A percentile compares a stretch with the other conserved stretches of the same genome.
Evolutionary conservation across 2,888 invertebrate genomes (phyloP).

Genomic region (Pyrrhosoma nymphula): DNA sequence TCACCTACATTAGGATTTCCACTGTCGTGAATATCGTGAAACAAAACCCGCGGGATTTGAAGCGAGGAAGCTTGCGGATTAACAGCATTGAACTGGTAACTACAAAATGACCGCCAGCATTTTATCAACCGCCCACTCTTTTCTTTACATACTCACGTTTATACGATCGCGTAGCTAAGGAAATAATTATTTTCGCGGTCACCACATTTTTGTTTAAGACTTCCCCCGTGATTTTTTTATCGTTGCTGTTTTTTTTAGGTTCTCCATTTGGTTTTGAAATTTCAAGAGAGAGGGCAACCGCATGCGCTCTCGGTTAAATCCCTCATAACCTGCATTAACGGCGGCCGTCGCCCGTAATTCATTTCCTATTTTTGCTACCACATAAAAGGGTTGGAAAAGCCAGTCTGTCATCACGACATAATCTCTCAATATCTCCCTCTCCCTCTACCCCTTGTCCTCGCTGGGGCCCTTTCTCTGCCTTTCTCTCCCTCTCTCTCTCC

Average conservation of each 20-base stretch:
- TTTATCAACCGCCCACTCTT: not conserved
- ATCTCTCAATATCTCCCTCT: constrained; percentile 14
- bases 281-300: not conserved
- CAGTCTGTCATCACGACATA: constrained; percentile 26
- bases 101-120: not conserved
- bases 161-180: not conserved
- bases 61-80: not conserved
- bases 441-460: not conserved
- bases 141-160: not conserved
- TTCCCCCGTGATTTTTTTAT: not conserved
- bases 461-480: not conserved
- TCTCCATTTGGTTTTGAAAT: not conserved
- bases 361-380: constrained; percentile 29
- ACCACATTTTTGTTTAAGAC: not conserved
- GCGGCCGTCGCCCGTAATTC: not conserved
- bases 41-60: not conserved
- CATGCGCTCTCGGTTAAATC: not conserved
- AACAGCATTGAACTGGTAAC: not conserved
- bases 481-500: not conserved
- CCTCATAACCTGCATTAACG: constrained; percentile 15
- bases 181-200: not conserved
- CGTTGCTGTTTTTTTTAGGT: not conserved
- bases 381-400: constrained; percentile 1
- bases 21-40: too few species aligned
- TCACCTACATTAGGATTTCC: too few species aligned